These are phyloP conservation scores for Seira musarum DNA, from an alignment of 2,888 invertebrate genomes.

Conservation along the genomic window DNA sequence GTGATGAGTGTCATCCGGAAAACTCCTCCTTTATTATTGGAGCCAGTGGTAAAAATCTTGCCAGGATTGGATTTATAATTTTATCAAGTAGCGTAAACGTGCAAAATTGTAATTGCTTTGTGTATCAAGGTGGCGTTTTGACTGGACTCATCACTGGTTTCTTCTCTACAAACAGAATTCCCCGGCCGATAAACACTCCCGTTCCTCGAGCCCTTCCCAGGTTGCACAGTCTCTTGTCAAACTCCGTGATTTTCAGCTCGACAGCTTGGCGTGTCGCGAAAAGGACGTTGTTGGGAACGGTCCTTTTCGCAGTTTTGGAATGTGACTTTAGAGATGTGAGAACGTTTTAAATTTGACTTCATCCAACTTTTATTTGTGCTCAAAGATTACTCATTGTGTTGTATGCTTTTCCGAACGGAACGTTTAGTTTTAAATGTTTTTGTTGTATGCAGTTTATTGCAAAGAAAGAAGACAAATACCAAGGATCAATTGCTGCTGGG, in stretches of 20 bases:
- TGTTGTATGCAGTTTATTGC: conserved; percentile 43
- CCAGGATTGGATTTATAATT: neutral
- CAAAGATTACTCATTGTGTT: conserved; percentile 1
- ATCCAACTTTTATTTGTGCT: conserved; percentile 13
- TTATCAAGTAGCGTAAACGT: neutral
- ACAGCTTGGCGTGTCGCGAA: conserved; percentile 51
- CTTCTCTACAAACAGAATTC: conserved; percentile 50
- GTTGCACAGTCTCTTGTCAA: conserved; percentile 27
- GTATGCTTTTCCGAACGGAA: neutral
- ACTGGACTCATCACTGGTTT: conserved; percentile 50
- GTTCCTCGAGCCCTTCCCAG: conserved; percentile 28
- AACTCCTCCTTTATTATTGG: conserved; percentile 52
- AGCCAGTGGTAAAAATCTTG: conserved; percentile 35
- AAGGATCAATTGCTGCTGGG: conserved; percentile 58
- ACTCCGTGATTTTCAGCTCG: conserved; percentile 51
- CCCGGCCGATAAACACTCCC: conserved; percentile 41
- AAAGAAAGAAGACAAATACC: conserved; percentile 52
- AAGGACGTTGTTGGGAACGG: conserved; percentile 43
- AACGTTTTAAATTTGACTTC: too few species aligned
- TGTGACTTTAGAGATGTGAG: conserved; percentile 61
- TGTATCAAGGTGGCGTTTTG: conserved; percentile 36
- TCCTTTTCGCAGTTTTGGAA: conserved; percentile 59
- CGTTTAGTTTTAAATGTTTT: neutral
- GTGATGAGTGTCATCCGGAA: conserved; percentile 55
- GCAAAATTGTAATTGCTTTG: neutral